Base-by-base conservation (phyloP, 2,888 invertebrate genomes). In the Pseudolycoriella hygida region DNA sequence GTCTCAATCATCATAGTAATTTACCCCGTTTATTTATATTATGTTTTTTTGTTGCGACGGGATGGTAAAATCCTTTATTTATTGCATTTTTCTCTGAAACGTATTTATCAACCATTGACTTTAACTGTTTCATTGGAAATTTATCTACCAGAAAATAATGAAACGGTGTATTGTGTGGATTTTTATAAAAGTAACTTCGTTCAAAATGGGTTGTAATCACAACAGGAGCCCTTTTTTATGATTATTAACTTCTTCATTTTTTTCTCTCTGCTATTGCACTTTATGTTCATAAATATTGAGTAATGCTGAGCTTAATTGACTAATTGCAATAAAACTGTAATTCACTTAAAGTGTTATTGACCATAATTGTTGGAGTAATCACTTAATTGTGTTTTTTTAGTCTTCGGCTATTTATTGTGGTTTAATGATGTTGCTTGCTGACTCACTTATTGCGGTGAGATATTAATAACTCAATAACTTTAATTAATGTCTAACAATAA, bases 61-160 rank as follows among this genome's bases (percentile, higher is more conserved):
- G 8, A 25, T 25, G 8, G 25, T 25, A 25, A 34, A 34, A 34
- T 34, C 34, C 34, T 34, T 34, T 34, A 34, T 34, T 34, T 34
- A 34, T 34, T 34, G 34, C 34, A 14, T 14, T 34, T 34, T 14
- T 34, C 12, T 34, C 15, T 25, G 25, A 25, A 34, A 34, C 34
- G n/a, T 34, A 14, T 34, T 34, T 14, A 34, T 14, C n/a, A 34
- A 34, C n/a, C 34, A 34, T 14, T 14, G 34, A 14, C 15, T 34
- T 34, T 34, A 14, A 5, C 15, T 34, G 12, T 34, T 34, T 34
- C 11, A 34, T 34, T 34, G 3, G 34, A 12, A 34, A 34, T 34
- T 34, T 34, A 34, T 34, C 34, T 34, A 34, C 34, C 34, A 34
- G 34, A 34, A 34, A 34, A 34, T 34, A n/a, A n/a, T n/a, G n/a